Evolutionary conservation across 2,113 vertebrate genomes (phyloP).

Genomic region (Clarias magur): DNA sequence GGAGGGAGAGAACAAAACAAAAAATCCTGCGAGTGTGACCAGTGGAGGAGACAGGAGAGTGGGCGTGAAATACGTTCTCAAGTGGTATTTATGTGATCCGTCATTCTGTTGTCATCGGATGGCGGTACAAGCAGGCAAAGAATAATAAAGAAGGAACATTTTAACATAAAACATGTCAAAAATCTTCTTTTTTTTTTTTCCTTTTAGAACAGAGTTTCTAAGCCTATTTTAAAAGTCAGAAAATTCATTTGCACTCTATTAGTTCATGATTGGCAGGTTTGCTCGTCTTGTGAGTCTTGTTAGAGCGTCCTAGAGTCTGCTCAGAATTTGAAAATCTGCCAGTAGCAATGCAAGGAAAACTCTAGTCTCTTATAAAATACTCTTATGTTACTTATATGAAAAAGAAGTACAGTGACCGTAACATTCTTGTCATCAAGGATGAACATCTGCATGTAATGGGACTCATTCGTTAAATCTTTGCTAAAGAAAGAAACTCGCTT

Average conservation of each 20-base stretch:
- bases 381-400: too few relatives aligned
- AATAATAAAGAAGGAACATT: not conserved
- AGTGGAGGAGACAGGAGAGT: slow-evolving; percentile 27
- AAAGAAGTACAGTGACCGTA: too few relatives aligned
- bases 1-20: not conserved
- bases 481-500: too few relatives aligned
- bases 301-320: too few relatives aligned
- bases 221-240: not conserved
- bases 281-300: too few relatives aligned
- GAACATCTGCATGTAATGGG: too few relatives aligned
- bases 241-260: not conserved
- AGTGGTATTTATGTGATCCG: slow-evolving; percentile 21
- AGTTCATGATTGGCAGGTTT: not conserved
- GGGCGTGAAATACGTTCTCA: slow-evolving; percentile 29
- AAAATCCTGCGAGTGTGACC: slow-evolving; percentile 18
- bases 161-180: too few relatives aligned
- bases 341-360: not conserved
- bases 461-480: too few relatives aligned
- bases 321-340: not conserved
- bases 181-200: too few relatives aligned
- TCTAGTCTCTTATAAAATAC: not conserved
- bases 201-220: too few relatives aligned
- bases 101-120: not conserved
- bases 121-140: not conserved
- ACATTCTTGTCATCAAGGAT: too few relatives aligned